Percentiles rank a stretch among this genome's conserved stretches.
Evolutionary conservation across 2,888 invertebrate species (phyloP).

Genomic region (Pterostichus madidus): DNA sequence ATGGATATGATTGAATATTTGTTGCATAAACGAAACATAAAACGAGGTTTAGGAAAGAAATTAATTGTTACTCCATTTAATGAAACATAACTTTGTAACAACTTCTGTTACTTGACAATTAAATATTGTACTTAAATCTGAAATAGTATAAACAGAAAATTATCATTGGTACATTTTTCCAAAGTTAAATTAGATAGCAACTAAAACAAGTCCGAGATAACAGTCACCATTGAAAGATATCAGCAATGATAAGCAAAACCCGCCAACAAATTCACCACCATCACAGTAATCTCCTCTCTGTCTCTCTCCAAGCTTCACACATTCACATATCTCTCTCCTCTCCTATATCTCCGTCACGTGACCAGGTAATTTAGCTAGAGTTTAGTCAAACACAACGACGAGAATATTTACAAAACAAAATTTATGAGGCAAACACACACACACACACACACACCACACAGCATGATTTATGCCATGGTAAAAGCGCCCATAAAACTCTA

Average conservation of each 20-base stretch:
- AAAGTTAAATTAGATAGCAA: constrained; percentile 1
- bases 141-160: no score
- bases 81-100: no score
- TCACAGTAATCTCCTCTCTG: not conserved
- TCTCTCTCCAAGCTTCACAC: not conserved
- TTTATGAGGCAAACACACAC: constrained; percentile 36
- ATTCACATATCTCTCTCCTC: not conserved
- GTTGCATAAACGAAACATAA: no score
- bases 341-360: constrained; percentile 5
- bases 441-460: constrained; percentile 25
- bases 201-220: not conserved
- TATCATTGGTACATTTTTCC: not conserved
- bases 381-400: constrained; percentile 10
- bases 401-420: constrained; percentile 39
- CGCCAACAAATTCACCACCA: no score
- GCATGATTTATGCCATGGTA: constrained; percentile 26
- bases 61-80: no score
- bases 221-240: constrained; percentile 3
- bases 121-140: no score
- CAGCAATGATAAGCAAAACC: constrained; percentile 13
- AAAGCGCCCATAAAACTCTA: constrained; percentile 43
- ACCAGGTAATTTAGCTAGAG: constrained; percentile 5
- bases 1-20: no score
- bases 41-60: no score
- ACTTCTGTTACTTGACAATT: no score